Evolutionary conservation across 2,797 vertebrate species (phyloP), one percentile per base, ranked within the genome.

Genomic region (Threskiornis aethiopicus): DNA sequence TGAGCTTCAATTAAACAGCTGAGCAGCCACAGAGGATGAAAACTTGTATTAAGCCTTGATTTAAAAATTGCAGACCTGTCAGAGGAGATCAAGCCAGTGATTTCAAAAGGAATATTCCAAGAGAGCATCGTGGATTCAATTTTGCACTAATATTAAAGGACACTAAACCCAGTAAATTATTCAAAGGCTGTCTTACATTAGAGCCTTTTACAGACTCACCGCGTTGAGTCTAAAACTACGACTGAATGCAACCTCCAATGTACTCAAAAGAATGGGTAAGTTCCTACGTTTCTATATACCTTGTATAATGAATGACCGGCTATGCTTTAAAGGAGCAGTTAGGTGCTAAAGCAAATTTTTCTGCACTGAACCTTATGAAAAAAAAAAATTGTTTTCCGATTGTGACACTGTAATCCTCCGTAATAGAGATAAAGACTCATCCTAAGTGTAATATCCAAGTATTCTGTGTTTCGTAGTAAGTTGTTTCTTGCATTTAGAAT

Each of bases 241-340:
- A 99, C 99, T 99, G 99, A 99, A 99, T 99, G 99, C 99, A 99
- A 99, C 98, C 99, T 99, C 99, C 99, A 99, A 99, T 99, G 99
- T 99, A 98, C 99, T 99, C 99, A 99, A 99, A 99, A 99, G 99
- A 99, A 99, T 99, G 99, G 99, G 99, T 99, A 99, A 99, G 99
- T 99, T 99, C 97, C 97, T 96, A 97, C 94, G 95, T 99, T 99
- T 99, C 97, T 99, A 97, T 97, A 71, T 98, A 95, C 98, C 95
- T 96, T 97, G 64, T 84, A n/a, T 84, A 81, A 87, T 10, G 82
- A 97, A 94, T 70, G 95, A 93, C 52, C 29, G 29, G 96, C 79
- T 95, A 18, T 95, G 93, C 16, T 98, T 94, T 93, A 96, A 89
- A 92, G 96, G 89, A 96, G 95, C 94, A 84, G 62, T 91, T 47